Conservation (phyloP, 2,888 invertebrate species). For the Cryptosula pallasiana region DNA sequence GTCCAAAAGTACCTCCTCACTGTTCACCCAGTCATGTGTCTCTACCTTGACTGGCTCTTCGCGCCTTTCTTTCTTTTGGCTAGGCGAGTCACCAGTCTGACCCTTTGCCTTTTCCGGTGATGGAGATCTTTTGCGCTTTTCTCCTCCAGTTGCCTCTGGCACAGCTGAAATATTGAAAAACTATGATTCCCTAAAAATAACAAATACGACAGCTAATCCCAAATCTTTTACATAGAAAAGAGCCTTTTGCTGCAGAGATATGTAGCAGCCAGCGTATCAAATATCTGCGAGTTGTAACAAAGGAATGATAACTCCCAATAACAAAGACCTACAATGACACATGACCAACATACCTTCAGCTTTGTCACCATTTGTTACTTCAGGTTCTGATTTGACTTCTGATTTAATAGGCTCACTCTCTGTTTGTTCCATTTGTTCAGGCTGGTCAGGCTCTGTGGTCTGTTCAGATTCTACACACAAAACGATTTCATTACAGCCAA, state of each 20-base stretch:
- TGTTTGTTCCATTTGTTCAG: too few species aligned
- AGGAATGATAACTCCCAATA: background rate
- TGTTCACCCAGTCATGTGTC: constrained; percentile 44
- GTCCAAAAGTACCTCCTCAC: constrained; percentile 43
- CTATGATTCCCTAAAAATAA: too few species aligned
- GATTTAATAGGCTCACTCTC: background rate
- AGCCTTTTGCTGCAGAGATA: background rate
- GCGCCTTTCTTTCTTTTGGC: constrained; percentile 11
- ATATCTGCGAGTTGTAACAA: background rate
- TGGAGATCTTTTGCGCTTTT: background rate
- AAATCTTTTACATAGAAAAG: background rate
- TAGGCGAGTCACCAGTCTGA: background rate
- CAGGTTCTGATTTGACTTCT: background rate
- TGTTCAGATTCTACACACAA: too few species aligned
- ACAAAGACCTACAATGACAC: background rate
- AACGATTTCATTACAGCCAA: too few species aligned
- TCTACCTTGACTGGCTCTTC: constrained; percentile 34
- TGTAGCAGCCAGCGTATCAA: background rate
- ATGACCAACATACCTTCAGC: background rate
- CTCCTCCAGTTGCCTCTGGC: background rate
- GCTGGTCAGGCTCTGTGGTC: too few species aligned
- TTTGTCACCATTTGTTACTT: background rate
- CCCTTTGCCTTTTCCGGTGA: background rate
- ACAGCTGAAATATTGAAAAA: background rate
- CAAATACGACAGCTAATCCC: too few species aligned